Percentiles rank a stretch among this genome's conserved stretches.
Evolutionary conservation across 2,113 vertebrate genomes (phyloP).

Genomic region (Morone saxatilis): DNA sequence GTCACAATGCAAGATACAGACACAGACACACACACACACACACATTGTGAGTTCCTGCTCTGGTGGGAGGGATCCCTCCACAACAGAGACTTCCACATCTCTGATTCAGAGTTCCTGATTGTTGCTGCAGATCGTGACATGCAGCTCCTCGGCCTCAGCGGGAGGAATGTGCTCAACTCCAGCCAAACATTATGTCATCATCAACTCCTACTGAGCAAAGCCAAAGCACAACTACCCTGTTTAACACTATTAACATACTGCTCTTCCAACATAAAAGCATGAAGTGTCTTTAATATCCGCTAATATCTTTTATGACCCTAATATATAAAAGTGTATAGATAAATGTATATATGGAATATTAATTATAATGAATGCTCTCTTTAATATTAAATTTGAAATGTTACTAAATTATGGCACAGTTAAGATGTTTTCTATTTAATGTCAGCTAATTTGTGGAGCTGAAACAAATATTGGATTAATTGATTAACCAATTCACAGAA

Average conservation of each 20-base stretch:
- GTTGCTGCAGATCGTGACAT: conserved; percentile 45
- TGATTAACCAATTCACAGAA: no score
- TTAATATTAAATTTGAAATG: background rate
- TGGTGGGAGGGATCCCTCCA: conserved; percentile 40
- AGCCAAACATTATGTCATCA: conserved; percentile 48
- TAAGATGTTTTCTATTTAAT: background rate
- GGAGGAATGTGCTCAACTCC: conserved; percentile 59
- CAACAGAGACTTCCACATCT: conserved; percentile 45
- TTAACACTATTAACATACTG: background rate
- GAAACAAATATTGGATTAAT: no score
- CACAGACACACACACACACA: conserved; percentile 19
- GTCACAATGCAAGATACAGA: background rate
- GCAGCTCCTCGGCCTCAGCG: conserved; percentile 57
- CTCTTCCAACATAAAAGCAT: background rate
- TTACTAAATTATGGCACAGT: background rate
- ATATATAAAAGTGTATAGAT: background rate
- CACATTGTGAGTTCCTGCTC: conserved; percentile 18
- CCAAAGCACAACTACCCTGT: conserved; percentile 7
- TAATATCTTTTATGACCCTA: background rate
- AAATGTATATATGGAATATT: background rate
- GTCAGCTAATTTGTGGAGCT: no score
- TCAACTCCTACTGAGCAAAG: conserved; percentile 28
- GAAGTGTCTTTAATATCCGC: background rate
- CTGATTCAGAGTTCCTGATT: conserved; percentile 54
- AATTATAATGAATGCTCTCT: background rate